Conservation (phyloP, 2,888 invertebrate species). For the Ommatoiulus sabulosus region DNA sequence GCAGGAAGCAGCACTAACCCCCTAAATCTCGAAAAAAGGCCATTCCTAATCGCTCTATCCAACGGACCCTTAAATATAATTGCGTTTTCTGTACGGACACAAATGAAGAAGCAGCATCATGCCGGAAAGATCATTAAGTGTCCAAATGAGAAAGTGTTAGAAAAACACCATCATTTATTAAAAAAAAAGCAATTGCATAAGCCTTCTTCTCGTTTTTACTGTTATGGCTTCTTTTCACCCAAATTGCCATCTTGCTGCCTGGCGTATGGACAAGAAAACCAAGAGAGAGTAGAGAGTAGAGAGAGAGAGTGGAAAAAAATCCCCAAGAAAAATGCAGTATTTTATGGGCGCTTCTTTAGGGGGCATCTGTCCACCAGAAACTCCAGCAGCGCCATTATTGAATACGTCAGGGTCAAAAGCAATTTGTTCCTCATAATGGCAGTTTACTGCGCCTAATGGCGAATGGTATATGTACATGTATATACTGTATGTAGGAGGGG, state of each 20-base stretch:
- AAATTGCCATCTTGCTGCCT: conserved; percentile 24
- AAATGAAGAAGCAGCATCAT: neutral
- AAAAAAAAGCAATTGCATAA: neutral
- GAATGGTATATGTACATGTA: neutral
- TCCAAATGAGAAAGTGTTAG: conserved; percentile 39
- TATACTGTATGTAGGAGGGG: neutral
- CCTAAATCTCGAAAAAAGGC: neutral
- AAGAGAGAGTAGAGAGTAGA: neutral
- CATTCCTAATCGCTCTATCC: neutral
- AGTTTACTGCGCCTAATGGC: conserved; percentile 38
- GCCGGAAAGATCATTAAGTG: conserved; percentile 46
- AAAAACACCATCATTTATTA: conserved; percentile 42
- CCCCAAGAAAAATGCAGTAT: neutral
- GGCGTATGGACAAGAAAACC: neutral
- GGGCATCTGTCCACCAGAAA: conserved; percentile 45
- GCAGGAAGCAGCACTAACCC: neutral
- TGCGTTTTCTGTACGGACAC: neutral
- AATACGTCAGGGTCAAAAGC: conserved; percentile 44
- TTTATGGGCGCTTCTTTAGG: conserved; percentile 14
- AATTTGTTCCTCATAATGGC: conserved; percentile 45
- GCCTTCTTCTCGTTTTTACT: neutral
- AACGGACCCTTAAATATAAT: conserved; percentile 25
- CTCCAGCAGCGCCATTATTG: conserved; percentile 47
- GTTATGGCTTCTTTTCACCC: conserved; percentile 7
- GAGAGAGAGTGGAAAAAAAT: too few relatives aligned